Percentiles rank a stretch among this genome's conserved stretches.
Evolutionary conservation across 2,113 vertebrate genomes (phyloP).

Genomic region (Oreotragus oreotragus): DNA sequence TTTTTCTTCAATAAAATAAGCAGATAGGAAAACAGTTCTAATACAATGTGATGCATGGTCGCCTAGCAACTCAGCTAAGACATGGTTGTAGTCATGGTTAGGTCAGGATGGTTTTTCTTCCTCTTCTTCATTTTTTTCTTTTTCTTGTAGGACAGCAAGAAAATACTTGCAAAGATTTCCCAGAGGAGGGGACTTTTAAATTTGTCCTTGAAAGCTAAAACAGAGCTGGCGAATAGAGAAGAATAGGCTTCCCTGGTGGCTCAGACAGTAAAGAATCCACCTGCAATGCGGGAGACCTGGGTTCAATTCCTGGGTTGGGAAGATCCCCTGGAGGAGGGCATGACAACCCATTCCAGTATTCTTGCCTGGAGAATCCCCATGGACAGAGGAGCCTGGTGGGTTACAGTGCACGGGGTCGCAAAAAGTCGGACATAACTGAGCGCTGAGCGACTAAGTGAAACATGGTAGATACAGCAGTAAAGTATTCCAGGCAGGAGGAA

Average conservation of each 20-base stretch:
- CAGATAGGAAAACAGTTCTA: neutral
- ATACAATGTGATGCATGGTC: neutral
- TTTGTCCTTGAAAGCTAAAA: neutral
- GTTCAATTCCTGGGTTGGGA: neutral
- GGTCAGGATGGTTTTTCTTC: neutral
- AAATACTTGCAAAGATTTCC: neutral
- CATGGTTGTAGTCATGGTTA: neutral
- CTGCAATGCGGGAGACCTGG: neutral
- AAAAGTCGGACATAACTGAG: neutral
- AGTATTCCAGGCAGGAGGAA: neutral
- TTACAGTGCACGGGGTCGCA: fast-evolving
- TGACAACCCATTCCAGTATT: neutral
- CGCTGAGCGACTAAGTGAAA: fast-evolving
- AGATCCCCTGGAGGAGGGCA: neutral
- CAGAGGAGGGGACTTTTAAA: neutral
- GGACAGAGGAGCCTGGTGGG: neutral
- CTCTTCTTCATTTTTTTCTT: neutral
- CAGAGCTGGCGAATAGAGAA: neutral
- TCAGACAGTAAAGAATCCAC: neutral
- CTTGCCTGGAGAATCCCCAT: neutral
- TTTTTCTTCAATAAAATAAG: neutral
- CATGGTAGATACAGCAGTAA: neutral
- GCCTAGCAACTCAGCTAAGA: neutral
- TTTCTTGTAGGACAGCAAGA: neutral
- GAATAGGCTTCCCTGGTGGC: neutral